Evolutionary conservation across 1,140 invertebrate species (phyloP), one percentile per base, ranked within the genome.

Genomic region (Anadara kagoshimensis): DNA sequence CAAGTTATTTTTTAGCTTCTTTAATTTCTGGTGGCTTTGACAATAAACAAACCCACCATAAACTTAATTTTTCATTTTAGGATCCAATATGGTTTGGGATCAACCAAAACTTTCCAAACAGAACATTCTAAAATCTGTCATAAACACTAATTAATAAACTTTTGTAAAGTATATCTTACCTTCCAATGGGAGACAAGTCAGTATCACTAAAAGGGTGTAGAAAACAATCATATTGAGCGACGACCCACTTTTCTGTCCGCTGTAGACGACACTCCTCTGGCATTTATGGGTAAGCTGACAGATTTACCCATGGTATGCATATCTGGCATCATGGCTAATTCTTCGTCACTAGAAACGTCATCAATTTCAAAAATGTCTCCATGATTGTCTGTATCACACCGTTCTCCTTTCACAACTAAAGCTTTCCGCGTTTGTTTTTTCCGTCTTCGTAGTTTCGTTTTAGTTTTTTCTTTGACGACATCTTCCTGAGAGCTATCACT

Each of bases 121-220:
- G 29, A 36, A 36, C 29, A 36, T 7, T 7, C 29, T 36, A 36
- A 36, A 36, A 36, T 36, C 29, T 7, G 2, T 36, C 7, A 36
- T 3, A 36, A 36, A 36, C 29, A 36, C 29, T 7, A 3, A 36
- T 36, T 3, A 36, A 36, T 36, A 41, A 64, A 11, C 44, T 43
- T n/a, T 14, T 10, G 67, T 12, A 47, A 43, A 36, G 7, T 36
- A 7, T 45, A 43, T 77, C 91, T 91, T 86, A 94, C 94, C 93
- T 93, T 69, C 89, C 86, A 78, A 90, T 85, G 24, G 92, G 92
- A 20, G 93, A 93, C 29, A 95, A 90, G 90, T 98, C 96, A 0
- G 94, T 95, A 82, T 98, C 96, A 86, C 96, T 97, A 86, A 96
- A 97, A 87, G 97, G 97, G 85, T 96, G 94, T 71, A 94, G 93